Evolutionary conservation across 1,140 invertebrate genomes (phyloP).

Genomic region (Drosophila pallidifrons): DNA sequence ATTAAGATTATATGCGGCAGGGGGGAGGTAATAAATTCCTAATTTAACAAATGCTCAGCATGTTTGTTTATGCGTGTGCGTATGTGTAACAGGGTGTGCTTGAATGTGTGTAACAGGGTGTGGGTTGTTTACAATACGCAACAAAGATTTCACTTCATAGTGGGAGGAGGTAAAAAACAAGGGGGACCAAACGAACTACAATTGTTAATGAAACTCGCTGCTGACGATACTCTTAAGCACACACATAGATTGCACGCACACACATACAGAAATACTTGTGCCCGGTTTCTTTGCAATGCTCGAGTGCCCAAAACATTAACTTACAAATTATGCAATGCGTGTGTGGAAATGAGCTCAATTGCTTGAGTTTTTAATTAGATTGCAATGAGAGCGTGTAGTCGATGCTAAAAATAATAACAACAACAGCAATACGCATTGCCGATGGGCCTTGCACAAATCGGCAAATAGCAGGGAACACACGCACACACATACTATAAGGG

Average conservation of each 20-base stretch:
- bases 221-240: conserved; percentile 37
- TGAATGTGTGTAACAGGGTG: conserved; percentile 47
- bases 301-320: conserved; percentile 63
- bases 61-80: conserved; percentile 19
- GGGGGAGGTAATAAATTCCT: conserved; percentile 12
- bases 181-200: conserved; percentile 7
- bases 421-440: conserved; percentile 34
- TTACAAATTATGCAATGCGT: conserved; percentile 74
- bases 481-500: conserved; percentile 4
- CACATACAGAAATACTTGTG: not conserved
- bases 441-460: conserved; percentile 25
- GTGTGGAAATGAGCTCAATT: conserved; percentile 72
- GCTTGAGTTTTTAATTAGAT: conserved; percentile 75
- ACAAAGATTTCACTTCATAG: conserved; percentile 17
- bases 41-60: conserved; percentile 16
- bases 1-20: conserved; percentile 10
- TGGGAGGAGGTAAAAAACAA: not conserved
- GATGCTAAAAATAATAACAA: conserved; percentile 64
- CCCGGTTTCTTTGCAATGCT: conserved; percentile 53
- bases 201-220: conserved; percentile 42
- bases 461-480: not conserved
- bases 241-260: not conserved
- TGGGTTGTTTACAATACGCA: conserved; percentile 74
- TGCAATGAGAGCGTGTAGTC: conserved; percentile 64
- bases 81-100: conserved; percentile 2